Percentiles rank a stretch among this genome's conserved stretches.
phyloP scores from a whole-genome alignment of 2,888 invertebrate species.

The Lissocephala sabroskyi region DNA sequence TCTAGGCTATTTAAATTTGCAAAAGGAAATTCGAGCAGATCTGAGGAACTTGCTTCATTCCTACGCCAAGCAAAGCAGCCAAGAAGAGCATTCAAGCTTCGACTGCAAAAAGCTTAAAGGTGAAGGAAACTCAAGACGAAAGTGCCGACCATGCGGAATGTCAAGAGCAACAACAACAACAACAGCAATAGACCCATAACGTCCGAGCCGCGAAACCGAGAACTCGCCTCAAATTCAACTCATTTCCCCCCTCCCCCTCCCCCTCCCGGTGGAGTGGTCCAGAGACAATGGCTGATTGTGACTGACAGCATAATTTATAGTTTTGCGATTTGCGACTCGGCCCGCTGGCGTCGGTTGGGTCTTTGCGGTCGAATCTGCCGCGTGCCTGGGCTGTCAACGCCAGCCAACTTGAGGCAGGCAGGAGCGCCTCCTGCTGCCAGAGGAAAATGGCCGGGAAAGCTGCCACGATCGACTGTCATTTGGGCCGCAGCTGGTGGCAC shows the following conservation, averaged over 20 bases:
- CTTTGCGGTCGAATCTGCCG: neutral
- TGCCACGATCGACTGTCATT: neutral
- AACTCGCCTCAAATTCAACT: constrained; percentile 14
- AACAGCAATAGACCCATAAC: constrained; percentile 1
- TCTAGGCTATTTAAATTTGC: too few species aligned
- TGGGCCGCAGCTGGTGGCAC: neutral
- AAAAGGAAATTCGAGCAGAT: neutral
- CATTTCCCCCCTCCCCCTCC: too few species aligned
- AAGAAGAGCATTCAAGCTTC: too few species aligned
- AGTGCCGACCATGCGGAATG: constrained; percentile 9
- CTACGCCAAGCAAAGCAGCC: too few species aligned
- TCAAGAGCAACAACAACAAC: neutral
- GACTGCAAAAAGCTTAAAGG: constrained; percentile 6
- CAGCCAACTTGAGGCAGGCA: neutral
- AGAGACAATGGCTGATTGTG: constrained; percentile 40
- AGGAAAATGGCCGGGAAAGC: neutral
- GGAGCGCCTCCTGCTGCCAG: neutral
- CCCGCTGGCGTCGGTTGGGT: neutral
- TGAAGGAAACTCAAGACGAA: constrained; percentile 27
- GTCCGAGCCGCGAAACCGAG: constrained; percentile 37
- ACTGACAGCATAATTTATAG: constrained; percentile 50
- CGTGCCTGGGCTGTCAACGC: constrained; percentile 5
- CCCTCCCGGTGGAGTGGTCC: too few species aligned
- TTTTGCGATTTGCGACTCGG: constrained; percentile 17
- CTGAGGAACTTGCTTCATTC: too few species aligned